phyloP scores from a whole-genome alignment of 1,140 invertebrate genomes.

The Brachionus paranguensis region DNA sequence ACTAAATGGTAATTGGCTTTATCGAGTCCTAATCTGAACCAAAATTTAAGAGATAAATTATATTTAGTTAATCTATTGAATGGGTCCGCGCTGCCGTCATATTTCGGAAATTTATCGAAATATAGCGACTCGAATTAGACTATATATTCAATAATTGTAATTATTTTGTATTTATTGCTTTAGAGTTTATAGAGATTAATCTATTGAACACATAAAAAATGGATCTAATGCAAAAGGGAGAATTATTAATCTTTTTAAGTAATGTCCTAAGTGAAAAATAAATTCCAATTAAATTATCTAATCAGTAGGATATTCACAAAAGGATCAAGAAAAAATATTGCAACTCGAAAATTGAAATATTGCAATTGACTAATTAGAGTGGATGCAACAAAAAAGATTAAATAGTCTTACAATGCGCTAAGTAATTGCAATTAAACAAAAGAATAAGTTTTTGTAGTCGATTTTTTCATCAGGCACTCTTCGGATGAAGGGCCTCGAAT shows the following conservation, averaged over 20 bases:
- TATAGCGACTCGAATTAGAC: neutral
- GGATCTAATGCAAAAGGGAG: neutral
- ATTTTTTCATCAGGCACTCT: neutral
- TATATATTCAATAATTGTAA: constrained; percentile 18
- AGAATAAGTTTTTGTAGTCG: neutral
- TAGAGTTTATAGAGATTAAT: constrained; percentile 15
- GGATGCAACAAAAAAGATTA: constrained; percentile 7
- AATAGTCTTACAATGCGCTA: neutral
- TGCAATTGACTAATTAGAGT: constrained; percentile 20
- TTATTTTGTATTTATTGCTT: constrained; percentile 23
- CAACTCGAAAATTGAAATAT: constrained; percentile 1
- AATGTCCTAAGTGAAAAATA: constrained; percentile 37
- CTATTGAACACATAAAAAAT: neutral
- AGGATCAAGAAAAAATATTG: neutral
- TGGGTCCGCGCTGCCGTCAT: neutral
- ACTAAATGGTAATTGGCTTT: neutral
- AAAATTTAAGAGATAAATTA: neutral
- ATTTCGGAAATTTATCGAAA: neutral
- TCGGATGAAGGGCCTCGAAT: neutral
- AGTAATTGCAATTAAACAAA: neutral
- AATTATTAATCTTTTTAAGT: constrained; percentile 30
- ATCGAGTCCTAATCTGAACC: neutral
- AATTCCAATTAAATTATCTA: constrained; percentile 21
- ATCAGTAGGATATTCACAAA: neutral
- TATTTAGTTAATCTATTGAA: neutral